Conservation (phyloP, 1,140 invertebrate genomes). For the Formica exsecta region DNA sequence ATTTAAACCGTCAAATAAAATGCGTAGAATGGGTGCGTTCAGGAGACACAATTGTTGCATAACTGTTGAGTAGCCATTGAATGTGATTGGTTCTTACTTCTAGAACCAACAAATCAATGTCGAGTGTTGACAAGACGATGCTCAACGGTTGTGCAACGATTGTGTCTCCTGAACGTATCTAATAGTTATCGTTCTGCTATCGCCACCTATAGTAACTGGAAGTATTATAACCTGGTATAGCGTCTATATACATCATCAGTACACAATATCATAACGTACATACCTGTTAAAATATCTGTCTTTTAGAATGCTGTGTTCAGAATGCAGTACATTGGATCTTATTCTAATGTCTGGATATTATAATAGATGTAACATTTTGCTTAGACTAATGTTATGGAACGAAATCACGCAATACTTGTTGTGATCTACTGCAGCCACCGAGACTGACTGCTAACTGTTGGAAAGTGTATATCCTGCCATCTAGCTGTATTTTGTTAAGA, state of each 20-base stretch:
- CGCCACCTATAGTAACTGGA: conserved; percentile 24
- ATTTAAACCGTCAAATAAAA: not conserved
- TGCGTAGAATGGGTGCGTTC: not conserved
- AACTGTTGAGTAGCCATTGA: no score
- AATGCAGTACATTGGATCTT: not conserved
- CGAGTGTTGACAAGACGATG: no score
- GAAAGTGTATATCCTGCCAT: conserved; percentile 13
- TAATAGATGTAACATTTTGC: not conserved
- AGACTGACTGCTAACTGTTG: conserved; percentile 24
- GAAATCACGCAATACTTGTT: not conserved
- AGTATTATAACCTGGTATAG: not conserved
- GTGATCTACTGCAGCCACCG: conserved; percentile 1
- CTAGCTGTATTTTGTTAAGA: not conserved
- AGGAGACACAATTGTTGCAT: no score
- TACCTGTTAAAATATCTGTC: not conserved
- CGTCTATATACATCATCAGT: conserved; percentile 18
- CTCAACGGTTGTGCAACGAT: no score
- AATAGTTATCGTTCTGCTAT: not conserved
- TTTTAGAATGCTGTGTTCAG: not conserved
- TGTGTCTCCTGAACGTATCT: no score
- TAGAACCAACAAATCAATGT: no score
- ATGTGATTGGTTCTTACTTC: no score
- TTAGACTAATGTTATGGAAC: not conserved
- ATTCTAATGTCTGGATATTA: not conserved
- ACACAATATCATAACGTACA: conserved; percentile 24